Conservation (phyloP, 1,140 invertebrate genomes). For the Pollicipes pollicipes region DNA sequence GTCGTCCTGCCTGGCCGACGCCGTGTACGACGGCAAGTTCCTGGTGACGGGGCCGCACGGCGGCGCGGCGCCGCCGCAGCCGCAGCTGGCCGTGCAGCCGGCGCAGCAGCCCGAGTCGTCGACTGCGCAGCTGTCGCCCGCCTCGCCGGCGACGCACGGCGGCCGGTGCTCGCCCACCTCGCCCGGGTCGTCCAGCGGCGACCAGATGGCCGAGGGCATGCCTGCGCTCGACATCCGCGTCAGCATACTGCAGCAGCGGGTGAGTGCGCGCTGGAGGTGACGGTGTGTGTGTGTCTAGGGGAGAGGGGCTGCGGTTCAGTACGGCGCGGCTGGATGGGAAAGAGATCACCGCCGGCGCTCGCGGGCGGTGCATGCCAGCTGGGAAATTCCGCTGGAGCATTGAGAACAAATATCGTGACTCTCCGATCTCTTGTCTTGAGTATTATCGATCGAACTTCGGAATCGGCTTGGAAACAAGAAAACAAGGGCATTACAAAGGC, state of each 20-base stretch:
- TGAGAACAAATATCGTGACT: too few relatives aligned
- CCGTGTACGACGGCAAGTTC: not conserved
- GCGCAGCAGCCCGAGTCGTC: not conserved
- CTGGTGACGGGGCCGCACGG: not conserved
- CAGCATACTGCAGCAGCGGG: constrained; percentile 59
- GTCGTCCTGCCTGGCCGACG: not conserved
- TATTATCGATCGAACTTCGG: too few relatives aligned
- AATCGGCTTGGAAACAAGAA: too few relatives aligned
- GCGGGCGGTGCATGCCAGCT: too few relatives aligned
- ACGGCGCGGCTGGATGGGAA: too few relatives aligned
- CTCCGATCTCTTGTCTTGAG: too few relatives aligned
- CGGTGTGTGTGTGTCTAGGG: not conserved
- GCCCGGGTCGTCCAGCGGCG: not conserved
- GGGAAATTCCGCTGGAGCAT: too few relatives aligned
- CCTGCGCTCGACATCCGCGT: constrained; percentile 35
- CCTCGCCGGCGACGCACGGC: not conserved
- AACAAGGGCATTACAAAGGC: too few relatives aligned
- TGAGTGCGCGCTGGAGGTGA: not conserved
- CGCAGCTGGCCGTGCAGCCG: not conserved
- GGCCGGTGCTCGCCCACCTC: not conserved
- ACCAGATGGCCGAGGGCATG: not conserved
- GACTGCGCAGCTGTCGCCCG: not conserved
- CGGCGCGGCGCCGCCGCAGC: too few relatives aligned
- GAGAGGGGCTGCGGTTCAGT: too few relatives aligned
- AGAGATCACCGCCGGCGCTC: too few relatives aligned